Conservation (phyloP, 2,113 vertebrate species). For the Ascaphus truei region DNA sequence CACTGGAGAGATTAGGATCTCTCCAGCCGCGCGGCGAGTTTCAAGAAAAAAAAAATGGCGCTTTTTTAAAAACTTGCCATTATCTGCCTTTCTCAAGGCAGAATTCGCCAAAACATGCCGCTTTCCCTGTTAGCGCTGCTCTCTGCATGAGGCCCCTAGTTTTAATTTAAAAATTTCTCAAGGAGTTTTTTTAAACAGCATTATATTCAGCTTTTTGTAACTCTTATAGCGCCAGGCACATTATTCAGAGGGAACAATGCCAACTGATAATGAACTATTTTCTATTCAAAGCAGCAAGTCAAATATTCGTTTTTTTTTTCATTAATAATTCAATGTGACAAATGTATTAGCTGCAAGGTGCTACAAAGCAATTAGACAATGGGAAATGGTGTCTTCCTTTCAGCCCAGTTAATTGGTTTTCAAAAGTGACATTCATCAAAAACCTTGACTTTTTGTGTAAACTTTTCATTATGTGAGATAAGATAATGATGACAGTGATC, state of each 20-base stretch:
- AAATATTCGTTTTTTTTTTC: slow-evolving; percentile 68
- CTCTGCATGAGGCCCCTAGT: too few relatives aligned
- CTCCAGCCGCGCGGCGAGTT: too few relatives aligned
- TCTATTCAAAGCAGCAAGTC: slow-evolving; percentile 66
- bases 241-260: slow-evolving; percentile 58
- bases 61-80: too few relatives aligned
- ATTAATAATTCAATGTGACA: slow-evolving; percentile 78
- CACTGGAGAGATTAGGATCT: too few relatives aligned
- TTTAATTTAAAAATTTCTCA: too few relatives aligned
- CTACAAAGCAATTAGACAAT: slow-evolving; percentile 71
- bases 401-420: slow-evolving; percentile 68
- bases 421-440: slow-evolving; percentile 72
- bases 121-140: too few relatives aligned
- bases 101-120: too few relatives aligned
- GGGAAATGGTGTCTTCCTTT: slow-evolving; percentile 68
- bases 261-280: slow-evolving; percentile 65
- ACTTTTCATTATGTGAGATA: slow-evolving; percentile 44
- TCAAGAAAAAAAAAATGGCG: too few relatives aligned
- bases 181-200: too few relatives aligned
- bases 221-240: slow-evolving; percentile 40
- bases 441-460: slow-evolving; percentile 67
- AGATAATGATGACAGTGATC: background rate
- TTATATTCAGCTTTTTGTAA: slow-evolving; percentile 42
- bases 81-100: too few relatives aligned
- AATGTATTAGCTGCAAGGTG: slow-evolving; percentile 75